Conservation (phyloP, 1,140 invertebrate species). For the Cydia amplana region DNA sequence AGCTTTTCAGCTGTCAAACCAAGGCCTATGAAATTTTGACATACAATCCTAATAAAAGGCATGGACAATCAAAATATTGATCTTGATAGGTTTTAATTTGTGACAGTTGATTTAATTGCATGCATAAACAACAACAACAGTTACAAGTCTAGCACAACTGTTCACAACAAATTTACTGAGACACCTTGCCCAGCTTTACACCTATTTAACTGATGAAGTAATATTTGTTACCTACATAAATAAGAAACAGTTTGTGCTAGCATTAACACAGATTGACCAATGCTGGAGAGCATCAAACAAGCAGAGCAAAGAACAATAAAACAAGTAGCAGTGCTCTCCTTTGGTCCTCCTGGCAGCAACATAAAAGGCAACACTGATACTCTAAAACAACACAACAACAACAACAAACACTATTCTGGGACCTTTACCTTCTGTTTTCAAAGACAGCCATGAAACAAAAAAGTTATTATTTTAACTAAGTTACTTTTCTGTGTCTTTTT, state of each 20-base stretch:
- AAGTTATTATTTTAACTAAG: slow-evolving; percentile 37
- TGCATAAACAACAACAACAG: no score
- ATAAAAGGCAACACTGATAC: slow-evolving; percentile 1
- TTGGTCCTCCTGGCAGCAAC: neutral
- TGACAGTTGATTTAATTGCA: neutral
- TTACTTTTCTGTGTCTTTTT: neutral
- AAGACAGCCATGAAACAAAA: slow-evolving; percentile 70
- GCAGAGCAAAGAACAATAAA: neutral
- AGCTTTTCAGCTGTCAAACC: no score
- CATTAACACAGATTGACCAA: no score
- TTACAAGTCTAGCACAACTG: no score
- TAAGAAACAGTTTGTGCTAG: no score
- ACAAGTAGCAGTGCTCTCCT: neutral
- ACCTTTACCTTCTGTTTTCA: slow-evolving; percentile 67
- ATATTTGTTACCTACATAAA: no score
- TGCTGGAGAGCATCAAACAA: no score
- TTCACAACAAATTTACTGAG: no score
- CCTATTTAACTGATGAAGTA: no score
- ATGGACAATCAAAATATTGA: neutral
- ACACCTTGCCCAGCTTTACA: no score
- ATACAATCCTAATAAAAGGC: no score
- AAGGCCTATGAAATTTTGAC: no score
- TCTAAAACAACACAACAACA: slow-evolving; percentile 11
- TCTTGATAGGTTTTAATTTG: neutral
- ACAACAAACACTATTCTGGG: slow-evolving; percentile 20